A percentile compares a stretch with the other conserved stretches of the same genome.
Conservation (phyloP, 2,888 invertebrate species). For the Syrphus vitripennis region DNA sequence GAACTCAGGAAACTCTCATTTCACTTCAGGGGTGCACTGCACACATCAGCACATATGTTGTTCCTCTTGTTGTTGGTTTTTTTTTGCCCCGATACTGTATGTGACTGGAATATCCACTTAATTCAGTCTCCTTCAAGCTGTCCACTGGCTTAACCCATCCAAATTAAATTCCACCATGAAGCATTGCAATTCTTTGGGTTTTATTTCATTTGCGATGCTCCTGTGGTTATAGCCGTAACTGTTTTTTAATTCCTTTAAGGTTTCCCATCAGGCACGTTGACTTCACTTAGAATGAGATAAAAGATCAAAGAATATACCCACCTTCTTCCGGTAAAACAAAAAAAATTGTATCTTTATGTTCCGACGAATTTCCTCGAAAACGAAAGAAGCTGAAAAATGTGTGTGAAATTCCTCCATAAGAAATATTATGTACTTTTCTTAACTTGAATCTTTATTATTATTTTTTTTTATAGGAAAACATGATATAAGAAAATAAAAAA, state of each 20-base stretch:
- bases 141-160: conserved; percentile 24
- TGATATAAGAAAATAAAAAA: neutral
- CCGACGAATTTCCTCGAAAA: conserved; percentile 24
- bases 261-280: neutral
- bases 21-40: conserved; percentile 55
- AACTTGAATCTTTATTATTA: conserved; percentile 1
- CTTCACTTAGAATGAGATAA: conserved; percentile 15
- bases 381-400: conserved; percentile 48
- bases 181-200: conserved; percentile 36
- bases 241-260: conserved; percentile 7
- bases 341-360: conserved; percentile 1
- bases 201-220: neutral
- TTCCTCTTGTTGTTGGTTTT: conserved; percentile 19
- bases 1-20: conserved; percentile 49
- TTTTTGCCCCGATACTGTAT: neutral
- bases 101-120: conserved; percentile 53
- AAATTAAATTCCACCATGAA: conserved; percentile 21
- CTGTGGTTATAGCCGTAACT: neutral
- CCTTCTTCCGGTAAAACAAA: conserved; percentile 7
- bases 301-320: conserved; percentile 31
- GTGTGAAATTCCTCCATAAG: conserved; percentile 43
- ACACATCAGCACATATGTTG: conserved; percentile 11
- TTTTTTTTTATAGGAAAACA: conserved; percentile 51
- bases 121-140: conserved; percentile 50
- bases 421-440: neutral